Percentiles rank a stretch among this genome's conserved stretches.
These are phyloP conservation scores for Megamerina dolium DNA, from an alignment of 2,888 invertebrate species.

Conservation along the genomic window DNA sequence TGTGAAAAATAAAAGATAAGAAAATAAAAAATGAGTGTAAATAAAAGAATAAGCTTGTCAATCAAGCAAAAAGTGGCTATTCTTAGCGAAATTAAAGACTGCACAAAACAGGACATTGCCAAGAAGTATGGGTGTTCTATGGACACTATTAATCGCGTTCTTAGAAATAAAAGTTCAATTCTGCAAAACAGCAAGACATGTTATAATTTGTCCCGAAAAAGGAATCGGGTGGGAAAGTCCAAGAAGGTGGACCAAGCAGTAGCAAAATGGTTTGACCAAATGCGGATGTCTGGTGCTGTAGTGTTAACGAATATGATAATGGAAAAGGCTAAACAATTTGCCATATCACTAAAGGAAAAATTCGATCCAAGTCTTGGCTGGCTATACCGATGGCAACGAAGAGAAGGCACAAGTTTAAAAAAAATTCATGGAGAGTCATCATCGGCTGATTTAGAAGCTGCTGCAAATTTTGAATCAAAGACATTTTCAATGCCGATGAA, in stretches of 20 bases:
- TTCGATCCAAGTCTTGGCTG: conserved; percentile 12
- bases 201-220: too few species aligned
- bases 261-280: conserved; percentile 16
- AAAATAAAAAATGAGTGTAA: too few species aligned
- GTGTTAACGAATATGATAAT: conserved; percentile 10
- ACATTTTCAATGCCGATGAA: conserved; percentile 12
- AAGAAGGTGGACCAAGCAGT: conserved; percentile 11
- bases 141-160: too few species aligned
- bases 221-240: conserved; percentile 9
- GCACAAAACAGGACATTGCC: too few species aligned
- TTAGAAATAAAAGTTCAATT: too few species aligned
- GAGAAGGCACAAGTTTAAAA: conserved; percentile 13
- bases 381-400: conserved; percentile 14
- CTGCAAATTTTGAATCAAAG: conserved; percentile 10
- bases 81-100: too few species aligned
- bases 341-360: conserved; percentile 6
- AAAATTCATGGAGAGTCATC: conserved; percentile 13
- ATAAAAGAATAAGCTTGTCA: too few species aligned
- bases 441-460: conserved; percentile 10
- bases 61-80: too few species aligned
- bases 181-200: too few species aligned
- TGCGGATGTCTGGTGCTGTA: conserved; percentile 9
- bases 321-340: conserved; percentile 14
- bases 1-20: too few species aligned
- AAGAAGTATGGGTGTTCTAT: too few species aligned